Evolutionary conservation across 2,113 vertebrate species (phyloP), one percentile per base, ranked within the genome.

Genomic region (Callionymus lyra): DNA sequence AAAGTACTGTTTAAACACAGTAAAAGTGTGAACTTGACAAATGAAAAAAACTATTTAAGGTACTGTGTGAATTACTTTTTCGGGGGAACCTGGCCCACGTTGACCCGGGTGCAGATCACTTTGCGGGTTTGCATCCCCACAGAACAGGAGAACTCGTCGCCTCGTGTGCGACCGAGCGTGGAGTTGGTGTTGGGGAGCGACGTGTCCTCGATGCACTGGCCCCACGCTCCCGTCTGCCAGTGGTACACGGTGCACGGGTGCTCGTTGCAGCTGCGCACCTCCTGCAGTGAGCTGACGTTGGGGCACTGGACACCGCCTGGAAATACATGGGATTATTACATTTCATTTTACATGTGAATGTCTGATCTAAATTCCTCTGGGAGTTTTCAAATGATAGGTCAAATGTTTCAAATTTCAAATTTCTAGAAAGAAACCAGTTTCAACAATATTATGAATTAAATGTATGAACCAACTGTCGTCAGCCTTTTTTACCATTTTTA

Each of bases 91-190:
- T 98, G 95, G 68, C 95, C 95, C 75, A 98, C 91, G 12, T 94
- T 98, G 86, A 98, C 93, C 38, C 93, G 84, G 18, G 97, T 90
- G 48, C 94, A 98, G 75, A 98, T 98, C 79, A 98, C 90, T 76
- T 98, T 98, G 6, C 95, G 91, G 1, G 94, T 98, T 68, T 98
- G 95, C 92, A 98, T 97, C 59, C 95, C 94, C 13, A 94, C 84
- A 0, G 91, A 90, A 56, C 94, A 98, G 16, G 92, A 88, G 10
- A 85, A 73, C 14, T 91, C 88, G 1, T 85, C 82, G 0, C 87
- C 84, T 56, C 87, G 64, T 1, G 54, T 36, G 10, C 56, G 34
- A 2, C 53, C 50, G 27, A 76, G 44, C 10, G 90, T 89, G 10
- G 85, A 76, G 71, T 98, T 98, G 78, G 88, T 84, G 35, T 86